Base-by-base conservation (phyloP, 2,888 invertebrate species). In the Drosophila aldrichi region DNA sequence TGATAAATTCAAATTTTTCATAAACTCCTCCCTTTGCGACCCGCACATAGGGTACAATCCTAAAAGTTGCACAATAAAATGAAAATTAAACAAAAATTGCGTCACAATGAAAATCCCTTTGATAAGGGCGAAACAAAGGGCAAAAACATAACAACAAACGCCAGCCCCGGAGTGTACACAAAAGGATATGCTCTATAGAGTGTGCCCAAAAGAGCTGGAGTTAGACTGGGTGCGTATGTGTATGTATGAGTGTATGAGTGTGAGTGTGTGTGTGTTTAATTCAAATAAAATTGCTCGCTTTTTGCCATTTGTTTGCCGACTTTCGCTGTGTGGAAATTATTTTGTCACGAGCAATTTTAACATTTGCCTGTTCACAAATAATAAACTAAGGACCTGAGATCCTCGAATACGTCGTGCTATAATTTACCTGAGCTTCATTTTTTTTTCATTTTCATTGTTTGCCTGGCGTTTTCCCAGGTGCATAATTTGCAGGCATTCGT, bases 201-300 rank as follows among this genome's bases (percentile, higher is more conserved):
- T 49, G 32, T 18, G 49, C 34, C 49, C 18, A 34, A 49, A 49
- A 32, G 32, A 49, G 49, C 18, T 7, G 49, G 49, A 20, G 49
- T 1, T 12, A 2, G 6, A 46, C 46, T 61, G 61, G 8, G 7
- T 59, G 46, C 8, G 20, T 48, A n/a, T n/a, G 2, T 8, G 20
- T 14, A 22, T 22, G 20, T 22, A 22, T 22, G 20, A 22, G 20
- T 22, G n/a, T n/a, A n/a, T n/a, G n/a, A n/a, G 46, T 32, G 36
- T 66, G n/a, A 46, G 29, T 48, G 18, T 66, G 52, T 61, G 54
- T 69, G 43, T 44, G 78, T 62, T 72, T 78, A 78, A 78, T 78
- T 78, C 79, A 79, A 71, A 79, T 78, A 78, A 78, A 78, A 79
- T 76, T 78, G 80, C 69, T 72, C 59, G 65, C 56, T 54, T 75